Conservation (phyloP, 1,140 invertebrate genomes). For the Cotesia glomerata region DNA sequence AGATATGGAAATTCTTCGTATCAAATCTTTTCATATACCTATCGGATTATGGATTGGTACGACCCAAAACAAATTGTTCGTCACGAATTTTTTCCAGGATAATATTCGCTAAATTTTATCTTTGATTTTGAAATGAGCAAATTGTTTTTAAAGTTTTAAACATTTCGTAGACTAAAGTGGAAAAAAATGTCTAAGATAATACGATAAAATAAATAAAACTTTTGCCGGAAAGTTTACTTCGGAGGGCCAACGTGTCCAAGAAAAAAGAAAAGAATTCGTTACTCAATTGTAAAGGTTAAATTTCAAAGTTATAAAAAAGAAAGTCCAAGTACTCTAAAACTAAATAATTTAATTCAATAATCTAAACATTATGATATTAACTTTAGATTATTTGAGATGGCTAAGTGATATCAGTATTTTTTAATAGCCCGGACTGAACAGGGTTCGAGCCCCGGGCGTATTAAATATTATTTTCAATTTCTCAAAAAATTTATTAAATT, state of each 20-base stretch:
- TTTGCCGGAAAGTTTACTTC: not conserved
- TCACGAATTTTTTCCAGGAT: not conserved
- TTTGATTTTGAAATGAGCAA: not conserved
- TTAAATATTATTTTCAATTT: no score
- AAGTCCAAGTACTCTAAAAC: no score
- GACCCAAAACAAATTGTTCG: not conserved
- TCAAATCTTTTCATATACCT: not conserved
- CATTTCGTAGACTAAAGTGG: no score
- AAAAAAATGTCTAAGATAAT: no score
- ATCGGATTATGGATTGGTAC: not conserved
- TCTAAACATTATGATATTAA: no score
- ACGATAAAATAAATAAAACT: no score
- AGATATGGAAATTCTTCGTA: slow-evolving; percentile 4
- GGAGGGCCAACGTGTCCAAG: not conserved
- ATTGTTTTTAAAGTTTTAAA: not conserved
- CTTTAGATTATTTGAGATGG: not conserved
- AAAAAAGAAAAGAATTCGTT: not conserved
- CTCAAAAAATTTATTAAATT: no score
- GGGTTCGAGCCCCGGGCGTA: no score
- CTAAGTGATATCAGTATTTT: no score
- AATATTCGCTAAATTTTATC: not conserved
- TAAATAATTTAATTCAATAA: no score
- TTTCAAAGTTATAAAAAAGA: no score
- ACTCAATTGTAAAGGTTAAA: not conserved
- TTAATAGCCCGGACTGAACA: no score